Conservation (phyloP, 2,888 invertebrate genomes). For the Cerceris rybyensis region DNA sequence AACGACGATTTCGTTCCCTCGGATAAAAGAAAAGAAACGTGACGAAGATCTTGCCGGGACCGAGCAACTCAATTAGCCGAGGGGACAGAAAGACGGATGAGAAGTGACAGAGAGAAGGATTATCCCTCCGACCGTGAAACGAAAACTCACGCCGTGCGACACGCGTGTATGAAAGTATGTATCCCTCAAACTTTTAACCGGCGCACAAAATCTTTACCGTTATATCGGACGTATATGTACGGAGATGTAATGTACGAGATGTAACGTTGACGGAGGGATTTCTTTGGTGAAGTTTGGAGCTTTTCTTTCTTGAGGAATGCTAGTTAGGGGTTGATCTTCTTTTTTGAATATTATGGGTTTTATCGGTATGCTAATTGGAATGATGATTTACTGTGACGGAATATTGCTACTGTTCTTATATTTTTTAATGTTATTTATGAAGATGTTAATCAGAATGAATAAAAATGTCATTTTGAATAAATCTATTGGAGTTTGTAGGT, state of each 20-base stretch:
- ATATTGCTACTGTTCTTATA: no score
- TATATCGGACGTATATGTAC: slow-evolving; percentile 58
- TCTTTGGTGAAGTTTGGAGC: no score
- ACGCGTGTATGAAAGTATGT: slow-evolving; percentile 49
- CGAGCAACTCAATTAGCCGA: slow-evolving; percentile 68
- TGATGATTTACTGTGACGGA: no score
- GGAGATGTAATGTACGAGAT: neutral
- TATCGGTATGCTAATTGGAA: no score
- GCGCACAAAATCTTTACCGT: slow-evolving; percentile 73
- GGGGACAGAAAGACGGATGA: slow-evolving; percentile 70
- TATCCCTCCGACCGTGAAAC: slow-evolving; percentile 74
- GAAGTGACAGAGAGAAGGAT: slow-evolving; percentile 72
- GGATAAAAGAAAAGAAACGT: slow-evolving; percentile 33
- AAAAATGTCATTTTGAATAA: no score
- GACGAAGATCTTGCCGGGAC: slow-evolving; percentile 55
- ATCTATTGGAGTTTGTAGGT: no score
- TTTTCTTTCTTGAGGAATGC: no score
- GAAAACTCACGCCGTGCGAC: slow-evolving; percentile 70
- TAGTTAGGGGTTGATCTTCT: no score
- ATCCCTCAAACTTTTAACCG: slow-evolving; percentile 67
- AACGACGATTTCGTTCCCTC: slow-evolving; percentile 48
- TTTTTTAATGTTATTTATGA: no score
- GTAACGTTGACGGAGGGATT: neutral
- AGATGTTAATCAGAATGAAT: no score
- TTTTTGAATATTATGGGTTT: no score